phyloP scores from a whole-genome alignment of 2,113 vertebrate species.

The Peucedramus taeniatus region DNA sequence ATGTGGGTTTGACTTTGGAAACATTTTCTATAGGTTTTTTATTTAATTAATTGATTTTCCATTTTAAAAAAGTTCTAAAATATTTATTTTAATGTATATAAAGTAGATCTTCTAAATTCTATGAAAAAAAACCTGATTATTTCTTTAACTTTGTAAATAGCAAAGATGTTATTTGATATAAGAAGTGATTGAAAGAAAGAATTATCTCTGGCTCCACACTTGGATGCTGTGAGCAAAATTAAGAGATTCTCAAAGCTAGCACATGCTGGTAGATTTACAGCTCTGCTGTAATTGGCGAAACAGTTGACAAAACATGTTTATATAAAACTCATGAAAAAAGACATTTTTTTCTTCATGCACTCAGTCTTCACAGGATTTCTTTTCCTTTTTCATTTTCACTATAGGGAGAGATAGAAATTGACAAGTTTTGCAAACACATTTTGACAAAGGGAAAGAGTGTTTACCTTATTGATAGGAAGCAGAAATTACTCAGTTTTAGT shows the following conservation, averaged over 20 bases:
- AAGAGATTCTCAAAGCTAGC: slow-evolving; percentile 1
- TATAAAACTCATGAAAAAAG: neutral
- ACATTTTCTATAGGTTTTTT: neutral
- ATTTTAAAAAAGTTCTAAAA: neutral
- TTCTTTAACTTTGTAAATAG: neutral
- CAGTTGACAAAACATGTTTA: slow-evolving; percentile 6
- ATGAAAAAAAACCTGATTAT: neutral
- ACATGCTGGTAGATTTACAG: slow-evolving; percentile 18
- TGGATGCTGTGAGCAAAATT: slow-evolving; percentile 4
- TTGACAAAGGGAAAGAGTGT: neutral
- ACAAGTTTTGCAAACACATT: neutral
- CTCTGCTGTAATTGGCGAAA: slow-evolving; percentile 9
- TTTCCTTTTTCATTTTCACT: neutral
- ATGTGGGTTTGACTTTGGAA: neutral
- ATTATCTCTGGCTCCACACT: neutral
- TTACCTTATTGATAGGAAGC: neutral
- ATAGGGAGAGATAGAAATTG: neutral
- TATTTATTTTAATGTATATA: neutral
- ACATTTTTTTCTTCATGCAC: neutral
- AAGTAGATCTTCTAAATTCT: neutral
- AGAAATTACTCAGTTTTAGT: neutral
- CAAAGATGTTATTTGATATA: neutral
- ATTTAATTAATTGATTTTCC: neutral
- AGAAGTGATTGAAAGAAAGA: neutral
- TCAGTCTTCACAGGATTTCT: neutral